phyloP scores from a whole-genome alignment of 2,113 vertebrate species.

The Leptobrachium leishanense region DNA sequence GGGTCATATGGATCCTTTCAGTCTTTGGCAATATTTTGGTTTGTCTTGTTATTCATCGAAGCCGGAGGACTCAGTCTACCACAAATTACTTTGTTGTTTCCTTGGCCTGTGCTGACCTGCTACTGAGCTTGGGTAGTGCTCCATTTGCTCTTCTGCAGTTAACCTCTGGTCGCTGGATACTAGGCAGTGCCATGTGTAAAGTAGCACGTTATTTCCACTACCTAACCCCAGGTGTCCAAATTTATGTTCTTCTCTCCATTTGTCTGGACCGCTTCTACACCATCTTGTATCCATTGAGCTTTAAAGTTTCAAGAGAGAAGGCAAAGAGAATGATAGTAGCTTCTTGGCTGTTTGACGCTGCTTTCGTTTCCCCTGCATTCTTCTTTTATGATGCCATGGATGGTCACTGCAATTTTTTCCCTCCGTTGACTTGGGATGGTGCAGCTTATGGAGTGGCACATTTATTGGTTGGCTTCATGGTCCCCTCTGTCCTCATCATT shows the following conservation, averaged over 20 bases:
- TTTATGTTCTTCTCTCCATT: conserved; percentile 86
- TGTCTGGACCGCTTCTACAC: conserved; percentile 90
- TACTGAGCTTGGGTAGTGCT: conserved; percentile 72
- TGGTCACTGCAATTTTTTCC: conserved; percentile 81
- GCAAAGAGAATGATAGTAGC: conserved; percentile 90
- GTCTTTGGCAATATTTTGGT: conserved; percentile 85
- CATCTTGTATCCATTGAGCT: conserved; percentile 88
- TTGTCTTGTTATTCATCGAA: conserved; percentile 89
- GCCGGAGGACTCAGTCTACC: conserved; percentile 86
- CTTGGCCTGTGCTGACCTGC: conserved; percentile 87
- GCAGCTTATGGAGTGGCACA: conserved; percentile 69
- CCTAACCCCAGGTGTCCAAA: conserved; percentile 83
- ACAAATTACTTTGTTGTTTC: conserved; percentile 94
- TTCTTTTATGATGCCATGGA: conserved; percentile 72
- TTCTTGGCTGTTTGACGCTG: conserved; percentile 78
- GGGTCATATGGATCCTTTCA: conserved; percentile 80
- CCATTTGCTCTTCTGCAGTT: conserved; percentile 85
- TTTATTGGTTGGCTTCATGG: conserved; percentile 75
- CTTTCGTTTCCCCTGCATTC: conserved; percentile 74
- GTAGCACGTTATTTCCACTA: conserved; percentile 80
- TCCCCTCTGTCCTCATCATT: conserved; percentile 74
- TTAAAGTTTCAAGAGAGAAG: conserved; percentile 91
- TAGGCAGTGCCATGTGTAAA: conserved; percentile 74
- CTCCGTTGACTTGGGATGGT: conserved; percentile 76
- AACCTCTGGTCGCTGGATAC: conserved; percentile 70